Conservation (phyloP, 2,113 vertebrate genomes). For the Campylomormyrus numenius region DNA sequence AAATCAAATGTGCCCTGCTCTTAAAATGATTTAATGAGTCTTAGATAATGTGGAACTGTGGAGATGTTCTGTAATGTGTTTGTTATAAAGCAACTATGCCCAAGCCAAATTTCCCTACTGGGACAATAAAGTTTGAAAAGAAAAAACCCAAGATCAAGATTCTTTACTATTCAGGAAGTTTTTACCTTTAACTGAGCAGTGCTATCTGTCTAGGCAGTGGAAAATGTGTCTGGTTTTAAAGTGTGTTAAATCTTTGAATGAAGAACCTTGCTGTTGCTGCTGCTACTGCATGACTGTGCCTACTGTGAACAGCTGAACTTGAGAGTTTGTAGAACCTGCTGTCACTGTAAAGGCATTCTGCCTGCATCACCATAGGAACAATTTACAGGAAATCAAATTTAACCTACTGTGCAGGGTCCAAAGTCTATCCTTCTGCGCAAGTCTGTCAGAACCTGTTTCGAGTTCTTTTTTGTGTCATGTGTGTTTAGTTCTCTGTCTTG, state of each 20-base stretch:
- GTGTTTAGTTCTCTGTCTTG: not conserved
- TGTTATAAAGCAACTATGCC: not conserved
- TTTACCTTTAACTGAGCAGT: not conserved
- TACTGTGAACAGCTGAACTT: slow-evolving; percentile 54
- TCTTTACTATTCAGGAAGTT: not conserved
- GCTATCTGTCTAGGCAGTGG: not conserved
- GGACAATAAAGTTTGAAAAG: not conserved
- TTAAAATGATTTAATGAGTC: not conserved
- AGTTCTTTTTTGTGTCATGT: not conserved
- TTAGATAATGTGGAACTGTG: not conserved
- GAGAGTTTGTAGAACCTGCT: slow-evolving; percentile 39
- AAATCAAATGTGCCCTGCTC: not conserved
- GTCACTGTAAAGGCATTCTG: slow-evolving; percentile 55
- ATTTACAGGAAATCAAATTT: slow-evolving; percentile 32
- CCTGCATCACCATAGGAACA: slow-evolving; percentile 37
- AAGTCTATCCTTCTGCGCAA: not conserved
- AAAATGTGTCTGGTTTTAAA: not conserved
- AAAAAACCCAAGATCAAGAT: not conserved
- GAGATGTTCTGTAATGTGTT: not conserved
- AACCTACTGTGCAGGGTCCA: slow-evolving; percentile 2
- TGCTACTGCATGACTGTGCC: not conserved
- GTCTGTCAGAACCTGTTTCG: not conserved
- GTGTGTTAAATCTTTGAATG: not conserved
- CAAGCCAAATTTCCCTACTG: not conserved
- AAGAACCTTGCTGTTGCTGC: not conserved